phyloP scores from a whole-genome alignment of 35 echinoderm and acorn worm genomes.

The Lytechinus variegatus region DNA sequence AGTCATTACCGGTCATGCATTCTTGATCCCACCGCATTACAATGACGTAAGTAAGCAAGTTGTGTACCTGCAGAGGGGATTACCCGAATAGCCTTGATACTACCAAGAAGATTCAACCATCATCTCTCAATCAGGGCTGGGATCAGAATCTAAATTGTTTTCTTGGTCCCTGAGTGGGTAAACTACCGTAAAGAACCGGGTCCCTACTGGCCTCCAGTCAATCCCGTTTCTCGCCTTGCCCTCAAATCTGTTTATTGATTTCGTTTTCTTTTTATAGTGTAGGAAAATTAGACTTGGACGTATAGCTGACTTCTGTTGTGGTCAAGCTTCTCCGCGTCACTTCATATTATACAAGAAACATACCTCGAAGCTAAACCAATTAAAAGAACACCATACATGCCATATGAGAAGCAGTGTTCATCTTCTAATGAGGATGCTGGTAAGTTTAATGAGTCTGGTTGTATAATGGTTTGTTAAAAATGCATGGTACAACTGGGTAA shows the following conservation, averaged over 20 bases:
- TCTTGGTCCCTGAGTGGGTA: not conserved
- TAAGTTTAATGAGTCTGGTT: not conserved
- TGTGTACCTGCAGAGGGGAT: not conserved
- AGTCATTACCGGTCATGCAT: constrained; percentile 1
- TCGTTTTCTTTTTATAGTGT: not conserved
- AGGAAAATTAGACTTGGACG: not conserved
- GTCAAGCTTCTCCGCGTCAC: not conserved
- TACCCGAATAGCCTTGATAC: not conserved
- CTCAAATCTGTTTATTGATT: not conserved
- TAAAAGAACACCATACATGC: not conserved
- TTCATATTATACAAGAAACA: not conserved
- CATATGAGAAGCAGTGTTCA: not conserved
- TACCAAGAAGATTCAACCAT: not conserved
- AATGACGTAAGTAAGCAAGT: constrained; percentile 12
- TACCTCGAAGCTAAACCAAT: not conserved
- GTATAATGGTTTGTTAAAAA: not conserved
- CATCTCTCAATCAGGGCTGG: not conserved
- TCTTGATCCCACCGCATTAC: not conserved
- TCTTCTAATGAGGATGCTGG: not conserved
- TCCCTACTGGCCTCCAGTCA: not conserved
- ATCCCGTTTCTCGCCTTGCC: not conserved
- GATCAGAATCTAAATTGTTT: constrained; percentile 3
- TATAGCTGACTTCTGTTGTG: no score
- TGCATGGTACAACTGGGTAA: no score
- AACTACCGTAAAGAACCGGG: not conserved